phyloP scores from a whole-genome alignment of 2,113 vertebrate species.

The Epinephelus fuscoguttatus region DNA sequence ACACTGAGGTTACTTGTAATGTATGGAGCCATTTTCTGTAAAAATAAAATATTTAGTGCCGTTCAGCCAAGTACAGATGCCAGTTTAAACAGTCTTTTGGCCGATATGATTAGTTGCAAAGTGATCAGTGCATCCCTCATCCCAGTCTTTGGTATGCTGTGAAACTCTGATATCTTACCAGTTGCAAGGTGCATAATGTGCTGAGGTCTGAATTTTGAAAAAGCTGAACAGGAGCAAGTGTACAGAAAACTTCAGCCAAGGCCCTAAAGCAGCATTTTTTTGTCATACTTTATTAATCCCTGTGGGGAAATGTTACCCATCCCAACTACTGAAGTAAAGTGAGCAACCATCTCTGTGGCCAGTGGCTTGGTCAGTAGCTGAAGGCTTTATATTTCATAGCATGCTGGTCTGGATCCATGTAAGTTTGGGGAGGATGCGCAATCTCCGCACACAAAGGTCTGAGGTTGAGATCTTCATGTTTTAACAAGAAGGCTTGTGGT shows the following conservation, averaged over 20 bases:
- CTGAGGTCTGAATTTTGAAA: slow-evolving; percentile 25
- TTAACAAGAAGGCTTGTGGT: background rate
- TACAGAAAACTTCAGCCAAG: background rate
- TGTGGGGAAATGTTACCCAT: slow-evolving; percentile 18
- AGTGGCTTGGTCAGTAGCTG: background rate
- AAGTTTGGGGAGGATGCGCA: background rate
- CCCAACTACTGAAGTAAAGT: background rate
- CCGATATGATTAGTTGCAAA: background rate
- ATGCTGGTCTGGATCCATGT: background rate
- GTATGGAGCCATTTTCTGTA: background rate
- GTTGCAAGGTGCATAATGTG: slow-evolving; percentile 16
- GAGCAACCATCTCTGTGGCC: background rate
- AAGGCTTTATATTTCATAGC: background rate
- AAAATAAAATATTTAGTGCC: background rate
- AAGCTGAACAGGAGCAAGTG: slow-evolving; percentile 12
- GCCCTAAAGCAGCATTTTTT: slow-evolving; percentile 14
- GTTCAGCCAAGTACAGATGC: background rate
- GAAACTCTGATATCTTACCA: slow-evolving; percentile 3
- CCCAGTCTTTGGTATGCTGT: slow-evolving; percentile 15
- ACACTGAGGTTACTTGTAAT: background rate
- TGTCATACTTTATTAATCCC: slow-evolving; percentile 16
- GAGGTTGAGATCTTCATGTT: background rate
- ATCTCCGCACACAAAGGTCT: background rate
- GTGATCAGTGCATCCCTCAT: slow-evolving; percentile 4
- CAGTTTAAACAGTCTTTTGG: background rate